Evolutionary conservation across 2,888 invertebrate species (phyloP).

Genomic region (Hetaerina titia): DNA sequence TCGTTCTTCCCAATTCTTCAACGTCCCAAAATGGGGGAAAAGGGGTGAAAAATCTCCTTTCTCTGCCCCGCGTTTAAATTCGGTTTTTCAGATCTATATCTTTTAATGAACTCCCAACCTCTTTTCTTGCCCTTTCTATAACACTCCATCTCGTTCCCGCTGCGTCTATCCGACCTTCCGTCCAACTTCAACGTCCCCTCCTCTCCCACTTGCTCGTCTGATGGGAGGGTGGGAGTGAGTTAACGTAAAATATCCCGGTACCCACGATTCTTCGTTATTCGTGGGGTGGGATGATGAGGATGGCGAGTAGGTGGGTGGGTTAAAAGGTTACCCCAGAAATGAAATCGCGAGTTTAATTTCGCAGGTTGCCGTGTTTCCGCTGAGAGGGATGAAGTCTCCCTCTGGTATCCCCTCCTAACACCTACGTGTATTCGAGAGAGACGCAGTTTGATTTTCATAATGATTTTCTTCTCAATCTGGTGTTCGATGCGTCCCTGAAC

Average conservation of each 20-base stretch:
- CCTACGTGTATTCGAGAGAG: neutral
- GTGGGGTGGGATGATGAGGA: neutral
- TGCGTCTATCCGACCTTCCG: neutral
- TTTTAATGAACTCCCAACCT: conserved; percentile 45
- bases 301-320: neutral
- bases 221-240: neutral
- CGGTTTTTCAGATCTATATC: conserved; percentile 37
- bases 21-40: neutral
- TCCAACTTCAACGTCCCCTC: neutral
- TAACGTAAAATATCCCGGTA: neutral
- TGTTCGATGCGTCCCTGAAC: neutral
- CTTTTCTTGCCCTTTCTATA: neutral
- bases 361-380: neutral
- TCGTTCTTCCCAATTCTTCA: conserved; percentile 29
- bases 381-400: neutral
- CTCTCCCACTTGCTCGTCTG: neutral
- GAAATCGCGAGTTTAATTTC: conserved; percentile 26
- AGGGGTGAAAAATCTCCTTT: conserved; percentile 29
- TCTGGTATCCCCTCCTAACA: neutral
- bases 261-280: neutral
- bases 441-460: neutral
- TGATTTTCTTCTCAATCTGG: conserved; percentile 18
- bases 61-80: conserved; percentile 46
- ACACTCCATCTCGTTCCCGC: neutral
- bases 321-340: neutral